Evolutionary conservation across 2,888 invertebrate genomes (phyloP), one percentile per base, ranked within the genome.

Genomic region (Phengaris alcon): DNA sequence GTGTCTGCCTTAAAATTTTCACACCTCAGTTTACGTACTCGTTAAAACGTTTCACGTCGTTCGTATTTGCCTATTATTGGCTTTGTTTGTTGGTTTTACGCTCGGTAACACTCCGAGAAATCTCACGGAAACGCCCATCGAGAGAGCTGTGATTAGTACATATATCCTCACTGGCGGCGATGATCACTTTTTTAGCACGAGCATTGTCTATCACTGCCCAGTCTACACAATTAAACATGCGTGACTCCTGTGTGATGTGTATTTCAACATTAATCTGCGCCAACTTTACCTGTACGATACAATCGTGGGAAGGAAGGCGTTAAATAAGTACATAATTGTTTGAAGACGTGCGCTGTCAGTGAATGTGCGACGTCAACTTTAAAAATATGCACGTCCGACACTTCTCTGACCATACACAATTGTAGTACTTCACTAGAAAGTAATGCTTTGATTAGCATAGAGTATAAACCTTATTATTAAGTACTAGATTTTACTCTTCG

Each of bases 231-330:
- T 80, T 81, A 81, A 82, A 79, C 79, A 76, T 80, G 79, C 79
- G 79, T 79, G 81, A 81, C 81, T 80, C 78, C 79, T 80, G 22
- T 22, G 22, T 76, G 78, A 78, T 77, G 78, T 78, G 76, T 84
- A 86, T 85, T 85, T 85, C 85, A 86, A 84, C 85, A 87, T 86
- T 87, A 87, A 87, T 87, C 84, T 86, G 82, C 82, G 86, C 84
- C 85, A 87, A 86, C 85, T 85, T 82, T 82, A 84, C 76, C 84
- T 81, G 81, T 82, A 84, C 85, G 88, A 88, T 88, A 89, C 85
- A 85, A 89, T 90, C 88, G 91, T 91, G 91, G 88, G 90, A 91
- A 90, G 86, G 84, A 83, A 88, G 84, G 87, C 85, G 85, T 87
- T 87, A 84, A 88, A 86, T 84, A 85, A 84, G 85, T 83, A 85